Evolutionary conservation across 2,797 vertebrate genomes (phyloP).

Genomic region (Alca torda): DNA sequence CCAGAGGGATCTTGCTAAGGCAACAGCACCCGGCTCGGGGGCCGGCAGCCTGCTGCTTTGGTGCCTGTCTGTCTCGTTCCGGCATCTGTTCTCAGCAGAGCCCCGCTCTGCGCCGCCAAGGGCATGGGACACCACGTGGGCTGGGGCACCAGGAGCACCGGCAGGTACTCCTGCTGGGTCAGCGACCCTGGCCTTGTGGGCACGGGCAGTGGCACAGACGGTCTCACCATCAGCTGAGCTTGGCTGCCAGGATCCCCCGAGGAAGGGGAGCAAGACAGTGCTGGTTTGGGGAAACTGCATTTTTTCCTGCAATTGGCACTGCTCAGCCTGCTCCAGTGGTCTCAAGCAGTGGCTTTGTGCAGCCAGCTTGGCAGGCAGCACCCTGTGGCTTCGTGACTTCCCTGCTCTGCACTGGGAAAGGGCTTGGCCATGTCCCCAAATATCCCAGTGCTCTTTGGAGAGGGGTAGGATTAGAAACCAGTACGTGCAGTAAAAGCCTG

Average conservation of each 20-base stretch:
- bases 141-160: neutral
- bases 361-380: constrained; percentile 5
- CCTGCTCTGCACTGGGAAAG: neutral
- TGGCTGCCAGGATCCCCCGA: neutral
- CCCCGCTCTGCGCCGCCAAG: neutral
- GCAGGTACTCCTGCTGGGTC: constrained; percentile 19
- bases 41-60: neutral
- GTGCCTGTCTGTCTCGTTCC: constrained; percentile 26
- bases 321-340: neutral
- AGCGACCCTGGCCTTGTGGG: neutral
- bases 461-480: constrained; percentile 11
- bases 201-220: accelerated
- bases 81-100: constrained; percentile 16
- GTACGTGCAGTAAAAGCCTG: neutral
- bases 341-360: neutral
- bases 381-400: neutral
- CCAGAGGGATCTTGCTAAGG: constrained; percentile 63
- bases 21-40: neutral
- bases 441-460: neutral
- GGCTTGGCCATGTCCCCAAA: neutral
- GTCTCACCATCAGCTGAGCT: neutral
- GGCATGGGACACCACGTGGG: neutral
- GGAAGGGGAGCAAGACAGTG: neutral
- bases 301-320: neutral
- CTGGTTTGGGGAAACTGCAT: neutral